Conservation (phyloP, 2,797 vertebrate genomes). For the Microctenopoma lineatum region DNA sequence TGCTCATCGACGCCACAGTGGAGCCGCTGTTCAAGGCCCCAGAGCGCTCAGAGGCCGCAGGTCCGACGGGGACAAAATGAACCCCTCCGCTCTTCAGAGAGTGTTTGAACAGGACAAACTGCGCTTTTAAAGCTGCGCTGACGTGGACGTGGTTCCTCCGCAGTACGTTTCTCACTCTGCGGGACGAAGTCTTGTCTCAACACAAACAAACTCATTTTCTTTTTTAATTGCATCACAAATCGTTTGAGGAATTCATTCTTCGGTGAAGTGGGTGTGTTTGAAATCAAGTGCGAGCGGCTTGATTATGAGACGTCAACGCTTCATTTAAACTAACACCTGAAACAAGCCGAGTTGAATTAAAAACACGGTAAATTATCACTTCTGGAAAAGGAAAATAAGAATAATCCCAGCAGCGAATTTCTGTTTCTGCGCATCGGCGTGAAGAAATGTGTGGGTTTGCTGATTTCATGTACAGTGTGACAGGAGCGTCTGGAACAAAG, state of each 20-base stretch:
- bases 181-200: neutral
- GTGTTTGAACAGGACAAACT: no score
- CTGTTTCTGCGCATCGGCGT: neutral
- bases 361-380: slow-evolving; percentile 22
- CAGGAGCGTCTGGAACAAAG: slow-evolving; percentile 43
- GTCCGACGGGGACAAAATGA: no score
- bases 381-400: slow-evolving; percentile 8
- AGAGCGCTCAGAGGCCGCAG: no score
- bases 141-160: no score
- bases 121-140: no score
- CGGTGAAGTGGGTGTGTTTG: slow-evolving; percentile 37
- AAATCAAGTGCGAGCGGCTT: slow-evolving; percentile 26
- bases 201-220: slow-evolving; percentile 42
- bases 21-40: no score
- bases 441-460: slow-evolving; percentile 11
- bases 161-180: no score
- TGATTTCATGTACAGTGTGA: neutral
- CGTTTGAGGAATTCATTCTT: slow-evolving; percentile 35
- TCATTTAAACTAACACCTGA: slow-evolving; percentile 42
- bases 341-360: slow-evolving; percentile 20
- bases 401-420: neutral
- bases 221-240: slow-evolving; percentile 54
- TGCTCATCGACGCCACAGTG: no score
- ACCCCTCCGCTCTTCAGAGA: no score
- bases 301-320: slow-evolving; percentile 39